Conservation (phyloP, 2,888 invertebrate genomes). For the Acanthococcus lagerstroemiae region DNA sequence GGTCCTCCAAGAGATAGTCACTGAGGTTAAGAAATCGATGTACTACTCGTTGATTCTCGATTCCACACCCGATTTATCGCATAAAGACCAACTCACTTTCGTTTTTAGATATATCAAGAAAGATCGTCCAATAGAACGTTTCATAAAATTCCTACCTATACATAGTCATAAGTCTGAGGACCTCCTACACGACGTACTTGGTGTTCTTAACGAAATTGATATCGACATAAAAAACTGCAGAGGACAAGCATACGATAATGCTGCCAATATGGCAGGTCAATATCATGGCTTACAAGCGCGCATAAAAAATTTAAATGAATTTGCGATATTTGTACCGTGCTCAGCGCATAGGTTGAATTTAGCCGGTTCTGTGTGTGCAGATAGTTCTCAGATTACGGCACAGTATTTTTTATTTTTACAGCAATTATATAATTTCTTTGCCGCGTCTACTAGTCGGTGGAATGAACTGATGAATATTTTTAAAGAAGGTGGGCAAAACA, state of each 20-base stretch:
- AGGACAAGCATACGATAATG: slow-evolving; percentile 11
- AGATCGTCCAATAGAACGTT: slow-evolving; percentile 30
- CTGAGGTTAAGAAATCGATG: slow-evolving; percentile 11
- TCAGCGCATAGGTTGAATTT: too few relatives aligned
- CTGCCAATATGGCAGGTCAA: too few relatives aligned
- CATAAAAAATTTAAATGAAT: too few relatives aligned
- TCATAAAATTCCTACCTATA: slow-evolving; percentile 22
- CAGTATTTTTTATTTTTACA: too few relatives aligned
- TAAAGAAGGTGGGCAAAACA: too few relatives aligned
- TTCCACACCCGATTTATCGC: slow-evolving; percentile 29
- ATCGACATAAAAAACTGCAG: slow-evolving; percentile 12
- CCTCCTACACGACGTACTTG: slow-evolving; percentile 19
- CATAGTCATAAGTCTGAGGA: slow-evolving; percentile 24
- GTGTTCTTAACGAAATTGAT: slow-evolving; percentile 24
- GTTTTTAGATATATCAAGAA: slow-evolving; percentile 25
- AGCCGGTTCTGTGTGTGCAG: too few relatives aligned
- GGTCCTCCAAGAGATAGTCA: slow-evolving; percentile 1
- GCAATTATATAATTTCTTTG: too few relatives aligned
- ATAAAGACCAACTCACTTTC: slow-evolving; percentile 30
- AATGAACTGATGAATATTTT: too few relatives aligned
- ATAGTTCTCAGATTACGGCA: too few relatives aligned
- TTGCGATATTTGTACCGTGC: too few relatives aligned
- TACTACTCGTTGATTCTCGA: slow-evolving; percentile 28
- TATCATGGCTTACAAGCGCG: too few relatives aligned
- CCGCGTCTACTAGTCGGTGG: too few relatives aligned